Evolutionary conservation across 2,888 invertebrate species (phyloP).

Genomic region (Resseliella maxima): DNA sequence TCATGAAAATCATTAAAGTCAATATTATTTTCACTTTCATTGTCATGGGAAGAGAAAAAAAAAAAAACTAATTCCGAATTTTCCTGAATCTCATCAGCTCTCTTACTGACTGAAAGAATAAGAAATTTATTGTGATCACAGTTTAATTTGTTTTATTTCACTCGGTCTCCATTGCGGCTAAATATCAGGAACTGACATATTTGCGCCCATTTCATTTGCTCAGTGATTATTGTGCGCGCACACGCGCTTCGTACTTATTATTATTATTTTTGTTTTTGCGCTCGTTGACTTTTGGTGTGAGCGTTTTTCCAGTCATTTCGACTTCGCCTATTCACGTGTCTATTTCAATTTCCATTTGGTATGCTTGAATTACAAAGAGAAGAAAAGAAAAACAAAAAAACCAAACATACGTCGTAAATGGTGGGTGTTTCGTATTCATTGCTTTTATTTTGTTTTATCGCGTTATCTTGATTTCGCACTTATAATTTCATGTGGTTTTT

Average conservation of each 20-base stretch:
- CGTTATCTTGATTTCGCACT: slow-evolving; percentile 15
- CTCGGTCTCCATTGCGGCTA: not conserved
- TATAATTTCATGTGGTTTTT: not conserved
- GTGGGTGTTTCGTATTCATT: not conserved
- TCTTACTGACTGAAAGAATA: too few species aligned
- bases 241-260: not conserved
- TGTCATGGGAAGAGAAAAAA: slow-evolving; percentile 5
- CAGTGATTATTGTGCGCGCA: too few species aligned
- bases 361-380: too few species aligned
- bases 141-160: too few species aligned
- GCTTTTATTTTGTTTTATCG: not conserved
- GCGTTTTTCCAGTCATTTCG: not conserved
- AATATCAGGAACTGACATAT: not conserved
- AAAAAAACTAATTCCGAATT: not conserved
- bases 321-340: slow-evolving; percentile 6
- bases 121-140: too few species aligned
- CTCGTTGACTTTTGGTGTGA: not conserved
- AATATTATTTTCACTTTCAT: not conserved
- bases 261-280: not conserved
- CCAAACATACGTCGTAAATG: not conserved
- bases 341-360: not conserved
- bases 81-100: too few species aligned
- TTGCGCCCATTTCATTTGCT: too few species aligned
- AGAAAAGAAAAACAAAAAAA: too few species aligned
- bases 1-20: not conserved